Conservation (phyloP, 2,888 invertebrate genomes). For the Aspidiotus rigidus region DNA sequence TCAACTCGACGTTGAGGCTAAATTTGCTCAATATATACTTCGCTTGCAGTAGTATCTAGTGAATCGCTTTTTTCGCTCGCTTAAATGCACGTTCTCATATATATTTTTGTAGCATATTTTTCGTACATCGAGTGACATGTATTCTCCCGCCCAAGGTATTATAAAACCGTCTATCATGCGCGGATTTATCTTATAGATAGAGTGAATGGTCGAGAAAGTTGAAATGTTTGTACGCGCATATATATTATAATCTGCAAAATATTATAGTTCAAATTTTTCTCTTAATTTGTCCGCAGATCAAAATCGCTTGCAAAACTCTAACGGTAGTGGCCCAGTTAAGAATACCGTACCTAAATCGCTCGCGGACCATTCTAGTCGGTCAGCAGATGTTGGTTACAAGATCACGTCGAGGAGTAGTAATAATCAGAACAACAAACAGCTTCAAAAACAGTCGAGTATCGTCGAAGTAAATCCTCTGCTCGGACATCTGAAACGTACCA, state of each 20-base stretch:
- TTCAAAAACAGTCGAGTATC: slow-evolving; percentile 3
- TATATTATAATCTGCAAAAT: background rate
- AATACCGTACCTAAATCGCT: slow-evolving; percentile 17
- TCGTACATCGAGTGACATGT: no score
- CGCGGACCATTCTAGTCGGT: slow-evolving; percentile 9
- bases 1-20: no score
- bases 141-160: no score
- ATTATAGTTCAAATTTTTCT: background rate
- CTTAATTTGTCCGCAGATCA: slow-evolving; percentile 43
- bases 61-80: no score
- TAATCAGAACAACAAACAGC: background rate
- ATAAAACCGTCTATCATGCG: no score
- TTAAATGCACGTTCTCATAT: no score
- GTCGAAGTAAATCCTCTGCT: slow-evolving; percentile 34
- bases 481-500: slow-evolving; percentile 45
- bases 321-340: background rate
- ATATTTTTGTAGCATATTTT: no score
- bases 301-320: slow-evolving; percentile 42
- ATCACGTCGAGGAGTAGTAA: no score
- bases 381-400: slow-evolving; percentile 22
- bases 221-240: background rate
- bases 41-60: no score
- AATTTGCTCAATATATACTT: no score
- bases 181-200: no score
- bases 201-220: no score